A percentile compares a stretch with the other conserved stretches of the same genome.
Conservation (phyloP, 2,113 vertebrate species). For the Aldabrachelys gigantea region DNA sequence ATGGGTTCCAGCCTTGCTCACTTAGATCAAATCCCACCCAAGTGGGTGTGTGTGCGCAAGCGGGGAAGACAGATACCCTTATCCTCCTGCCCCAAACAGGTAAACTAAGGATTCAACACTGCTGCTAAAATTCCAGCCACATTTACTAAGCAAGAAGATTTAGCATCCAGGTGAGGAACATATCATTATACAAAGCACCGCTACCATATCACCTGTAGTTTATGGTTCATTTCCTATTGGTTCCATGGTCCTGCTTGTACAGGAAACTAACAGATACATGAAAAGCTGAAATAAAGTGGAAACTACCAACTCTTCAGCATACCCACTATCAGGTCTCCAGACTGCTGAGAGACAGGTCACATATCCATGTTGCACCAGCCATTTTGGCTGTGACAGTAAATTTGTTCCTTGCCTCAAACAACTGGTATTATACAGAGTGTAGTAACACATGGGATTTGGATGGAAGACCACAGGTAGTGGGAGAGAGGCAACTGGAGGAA, state of each 20-base stretch:
- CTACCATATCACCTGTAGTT: background rate
- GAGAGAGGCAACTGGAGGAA: background rate
- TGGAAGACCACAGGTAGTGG: background rate
- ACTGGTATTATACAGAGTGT: background rate
- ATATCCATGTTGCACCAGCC: background rate
- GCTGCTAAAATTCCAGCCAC: background rate
- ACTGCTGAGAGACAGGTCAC: background rate
- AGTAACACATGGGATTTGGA: background rate
- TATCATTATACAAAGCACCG: background rate
- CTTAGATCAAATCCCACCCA: background rate
- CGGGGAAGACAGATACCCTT: background rate
- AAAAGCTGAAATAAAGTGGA: background rate
- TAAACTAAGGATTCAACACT: background rate
- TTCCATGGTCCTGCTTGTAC: background rate
- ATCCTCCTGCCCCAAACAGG: background rate
- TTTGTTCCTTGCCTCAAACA: background rate
- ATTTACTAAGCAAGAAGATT: background rate
- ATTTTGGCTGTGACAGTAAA: background rate
- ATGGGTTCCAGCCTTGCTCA: background rate
- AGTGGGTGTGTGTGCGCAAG: too few species aligned
- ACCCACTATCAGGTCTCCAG: background rate
- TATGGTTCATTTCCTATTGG: background rate
- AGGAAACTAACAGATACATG: background rate
- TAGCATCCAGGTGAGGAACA: background rate
- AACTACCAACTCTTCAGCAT: background rate